phyloP scores from a whole-genome alignment of 92 coral and sea anemone genomes.

The Umimayanthus chanpuru region DNA sequence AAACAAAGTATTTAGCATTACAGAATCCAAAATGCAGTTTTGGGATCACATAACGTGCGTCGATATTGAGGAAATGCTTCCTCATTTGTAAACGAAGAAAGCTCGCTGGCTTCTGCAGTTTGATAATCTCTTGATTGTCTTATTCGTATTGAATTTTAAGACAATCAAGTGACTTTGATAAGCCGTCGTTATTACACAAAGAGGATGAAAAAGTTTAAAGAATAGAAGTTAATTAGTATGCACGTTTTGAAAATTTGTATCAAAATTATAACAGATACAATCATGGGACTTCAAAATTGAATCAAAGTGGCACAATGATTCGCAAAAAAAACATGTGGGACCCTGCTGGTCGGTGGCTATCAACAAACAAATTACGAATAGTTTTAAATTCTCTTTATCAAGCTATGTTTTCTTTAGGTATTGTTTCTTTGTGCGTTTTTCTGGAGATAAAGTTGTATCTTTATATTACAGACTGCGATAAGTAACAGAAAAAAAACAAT shows the following conservation, averaged over 20 bases:
- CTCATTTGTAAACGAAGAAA: not conserved
- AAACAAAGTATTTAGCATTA: conserved; percentile 8
- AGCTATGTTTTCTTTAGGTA: not conserved
- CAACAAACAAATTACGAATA: not conserved
- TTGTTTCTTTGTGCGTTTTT: not conserved
- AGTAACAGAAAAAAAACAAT: not conserved
- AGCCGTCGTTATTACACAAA: too few relatives aligned
- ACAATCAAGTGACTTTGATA: not conserved
- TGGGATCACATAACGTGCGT: not conserved
- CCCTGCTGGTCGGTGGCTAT: not conserved
- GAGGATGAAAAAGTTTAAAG: not conserved
- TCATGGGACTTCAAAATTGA: conserved; percentile 24
- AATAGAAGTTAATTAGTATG: conserved; percentile 22
- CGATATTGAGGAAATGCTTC: not conserved
- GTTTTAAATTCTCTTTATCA: not conserved
- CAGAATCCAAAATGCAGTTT: conserved; percentile 1
- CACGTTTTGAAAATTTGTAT: conserved; percentile 6
- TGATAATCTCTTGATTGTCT: not conserved
- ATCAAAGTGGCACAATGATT: conserved; percentile 4
- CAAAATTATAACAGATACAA: conserved; percentile 24
- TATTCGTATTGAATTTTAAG: not conserved
- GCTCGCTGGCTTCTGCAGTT: not conserved
- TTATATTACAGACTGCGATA: not conserved
- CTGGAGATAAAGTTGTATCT: not conserved
- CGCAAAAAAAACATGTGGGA: not conserved